A percentile compares a stretch with the other conserved stretches of the same genome.
Evolutionary conservation across 2,888 invertebrate genomes (phyloP).

Genomic region (Cinara cedri): DNA sequence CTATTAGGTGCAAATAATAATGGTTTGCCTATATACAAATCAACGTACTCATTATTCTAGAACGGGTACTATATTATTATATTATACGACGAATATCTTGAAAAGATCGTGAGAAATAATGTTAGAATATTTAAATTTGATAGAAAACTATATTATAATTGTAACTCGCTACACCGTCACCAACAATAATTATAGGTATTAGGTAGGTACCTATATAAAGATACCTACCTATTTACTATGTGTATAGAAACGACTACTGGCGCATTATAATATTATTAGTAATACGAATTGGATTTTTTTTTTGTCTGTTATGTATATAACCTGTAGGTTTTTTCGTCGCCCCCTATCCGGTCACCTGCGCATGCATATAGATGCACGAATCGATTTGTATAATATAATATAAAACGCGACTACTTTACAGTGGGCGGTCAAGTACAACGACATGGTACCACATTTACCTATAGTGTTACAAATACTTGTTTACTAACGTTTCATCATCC

Average conservation of each 20-base stretch:
- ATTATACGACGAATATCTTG: too few species aligned
- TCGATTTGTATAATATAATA: constrained; percentile 42
- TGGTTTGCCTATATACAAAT: too few species aligned
- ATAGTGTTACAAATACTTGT: constrained; percentile 15
- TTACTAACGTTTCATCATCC: constrained; percentile 22
- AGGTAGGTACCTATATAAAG: not conserved
- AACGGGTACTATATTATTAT: too few species aligned
- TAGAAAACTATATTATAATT: too few species aligned
- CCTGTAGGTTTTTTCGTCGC: constrained; percentile 49
- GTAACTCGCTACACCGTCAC: too few species aligned
- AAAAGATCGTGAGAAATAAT: too few species aligned
- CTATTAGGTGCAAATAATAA: too few species aligned
- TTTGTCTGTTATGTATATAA: constrained; percentile 6
- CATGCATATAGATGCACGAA: constrained; percentile 31
- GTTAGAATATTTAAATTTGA: too few species aligned
- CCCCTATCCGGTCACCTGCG: constrained; percentile 55
- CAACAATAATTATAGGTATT: too few species aligned
- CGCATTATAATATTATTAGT: not conserved
- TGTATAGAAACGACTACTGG: not conserved
- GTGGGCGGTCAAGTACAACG: constrained; percentile 51
- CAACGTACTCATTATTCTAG: too few species aligned
- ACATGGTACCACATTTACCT: constrained; percentile 1
- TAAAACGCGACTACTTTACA: constrained; percentile 24
- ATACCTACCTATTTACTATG: not conserved
- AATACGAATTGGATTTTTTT: not conserved